These are phyloP conservation scores for Eucidaris tribuloides DNA, from an alignment of 35 echinoderm and acorn worm species.

Conservation along the genomic window DNA sequence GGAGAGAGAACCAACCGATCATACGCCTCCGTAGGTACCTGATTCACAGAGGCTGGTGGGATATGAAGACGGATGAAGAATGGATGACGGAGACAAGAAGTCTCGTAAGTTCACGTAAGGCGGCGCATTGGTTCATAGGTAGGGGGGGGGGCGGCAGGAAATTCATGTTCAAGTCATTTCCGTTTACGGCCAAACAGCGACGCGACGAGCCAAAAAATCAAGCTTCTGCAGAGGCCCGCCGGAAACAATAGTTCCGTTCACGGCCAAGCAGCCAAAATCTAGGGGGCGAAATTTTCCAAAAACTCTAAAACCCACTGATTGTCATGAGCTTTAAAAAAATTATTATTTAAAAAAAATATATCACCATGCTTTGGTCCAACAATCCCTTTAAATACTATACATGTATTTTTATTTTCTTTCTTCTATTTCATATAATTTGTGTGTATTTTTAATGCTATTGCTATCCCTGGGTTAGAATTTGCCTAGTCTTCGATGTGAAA, in stretches of 20 bases:
- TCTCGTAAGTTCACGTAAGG: too few species aligned
- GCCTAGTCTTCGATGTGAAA: not conserved
- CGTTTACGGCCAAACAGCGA: not conserved
- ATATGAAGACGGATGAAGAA: conserved; percentile 65
- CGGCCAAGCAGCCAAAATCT: not conserved
- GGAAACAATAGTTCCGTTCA: not conserved
- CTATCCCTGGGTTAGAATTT: not conserved
- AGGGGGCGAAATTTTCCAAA: too few species aligned
- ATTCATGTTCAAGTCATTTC: not conserved
- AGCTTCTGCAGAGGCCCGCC: not conserved
- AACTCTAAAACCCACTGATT: too few species aligned
- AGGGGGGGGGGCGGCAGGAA: not conserved
- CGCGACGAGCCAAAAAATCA: not conserved
- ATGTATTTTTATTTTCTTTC: not conserved
- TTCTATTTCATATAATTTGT: not conserved
- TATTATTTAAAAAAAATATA: too few species aligned
- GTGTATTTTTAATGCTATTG: not conserved
- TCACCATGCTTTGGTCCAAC: too few species aligned
- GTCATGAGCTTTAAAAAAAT: too few species aligned
- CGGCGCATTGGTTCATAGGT: too few species aligned
- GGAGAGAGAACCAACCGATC: conserved; percentile 85
- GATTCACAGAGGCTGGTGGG: conserved; percentile 63
- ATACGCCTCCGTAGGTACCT: conserved; percentile 64
- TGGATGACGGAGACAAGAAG: conserved; percentile 74
- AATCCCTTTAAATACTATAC: too few species aligned